phyloP scores from a whole-genome alignment of 92 coral and sea anemone species.

The Bergia puertoricense region DNA sequence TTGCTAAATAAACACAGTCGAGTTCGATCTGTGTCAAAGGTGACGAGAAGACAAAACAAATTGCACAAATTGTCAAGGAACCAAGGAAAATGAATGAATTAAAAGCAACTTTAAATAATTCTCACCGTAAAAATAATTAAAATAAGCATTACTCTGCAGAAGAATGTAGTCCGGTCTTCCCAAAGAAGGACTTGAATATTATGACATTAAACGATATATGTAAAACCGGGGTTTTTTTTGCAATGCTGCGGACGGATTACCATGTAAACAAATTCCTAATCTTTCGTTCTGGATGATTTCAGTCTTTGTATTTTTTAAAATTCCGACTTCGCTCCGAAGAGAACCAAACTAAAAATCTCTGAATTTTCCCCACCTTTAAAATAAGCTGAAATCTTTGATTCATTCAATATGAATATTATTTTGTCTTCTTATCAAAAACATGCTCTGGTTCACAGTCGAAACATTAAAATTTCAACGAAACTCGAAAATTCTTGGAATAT shows the following conservation, averaged over 20 bases:
- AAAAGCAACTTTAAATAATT: neutral
- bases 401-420: slow-evolving; percentile 35
- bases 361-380: neutral
- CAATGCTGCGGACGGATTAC: slow-evolving; percentile 1
- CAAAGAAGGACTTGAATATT: neutral
- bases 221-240: neutral
- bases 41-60: neutral
- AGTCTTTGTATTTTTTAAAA: neutral
- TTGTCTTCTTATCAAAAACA: neutral
- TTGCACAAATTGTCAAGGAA: neutral
- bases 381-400: neutral
- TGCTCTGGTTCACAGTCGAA: slow-evolving; percentile 1
- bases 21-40: slow-evolving; percentile 15
- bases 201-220: neutral
- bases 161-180: neutral
- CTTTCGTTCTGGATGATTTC: slow-evolving; percentile 20
- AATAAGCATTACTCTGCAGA: neutral
- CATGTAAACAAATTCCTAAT: slow-evolving; percentile 6
- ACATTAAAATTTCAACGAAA: slow-evolving; percentile 2
- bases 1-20: slow-evolving; percentile 4
- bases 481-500: neutral
- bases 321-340: neutral
- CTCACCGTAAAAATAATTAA: neutral
- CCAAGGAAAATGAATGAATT: neutral
- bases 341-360: neutral